These are phyloP conservation scores for Synergus gifuensis DNA, from an alignment of 2,888 invertebrate species.

Conservation along the genomic window DNA sequence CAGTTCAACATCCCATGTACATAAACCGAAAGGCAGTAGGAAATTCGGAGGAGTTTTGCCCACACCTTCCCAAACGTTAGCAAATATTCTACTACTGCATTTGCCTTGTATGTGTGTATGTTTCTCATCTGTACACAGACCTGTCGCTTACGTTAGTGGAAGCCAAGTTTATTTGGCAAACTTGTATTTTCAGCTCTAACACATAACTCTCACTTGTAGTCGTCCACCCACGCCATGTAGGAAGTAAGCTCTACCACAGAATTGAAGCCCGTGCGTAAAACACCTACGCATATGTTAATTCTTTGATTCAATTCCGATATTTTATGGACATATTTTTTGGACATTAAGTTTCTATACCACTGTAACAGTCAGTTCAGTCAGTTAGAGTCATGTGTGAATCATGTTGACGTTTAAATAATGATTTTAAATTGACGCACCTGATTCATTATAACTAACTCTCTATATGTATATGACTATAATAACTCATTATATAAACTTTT, in stretches of 20 bases:
- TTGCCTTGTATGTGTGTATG: neutral
- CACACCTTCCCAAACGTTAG: conserved; percentile 4
- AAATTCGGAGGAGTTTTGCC: conserved; percentile 12
- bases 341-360: no score
- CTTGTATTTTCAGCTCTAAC: neutral
- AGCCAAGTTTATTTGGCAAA: conserved; percentile 13
- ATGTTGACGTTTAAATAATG: no score
- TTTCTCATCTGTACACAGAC: neutral
- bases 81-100: conserved; percentile 1
- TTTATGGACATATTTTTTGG: no score
- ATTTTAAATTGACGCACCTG: no score
- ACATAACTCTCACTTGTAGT: neutral
- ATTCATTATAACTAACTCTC: no score
- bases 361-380: no score
- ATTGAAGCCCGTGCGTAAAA: neutral
- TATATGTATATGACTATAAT: no score
- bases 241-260: neutral
- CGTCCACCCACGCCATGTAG: neutral
- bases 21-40: neutral
- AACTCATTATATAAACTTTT: no score
- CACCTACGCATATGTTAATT: no score
- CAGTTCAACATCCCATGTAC: conserved; percentile 13
- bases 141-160: neutral
- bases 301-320: no score
- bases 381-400: no score